These are phyloP conservation scores for Agrypnus murinus DNA, from an alignment of 2,888 invertebrate species.

Conservation along the genomic window DNA sequence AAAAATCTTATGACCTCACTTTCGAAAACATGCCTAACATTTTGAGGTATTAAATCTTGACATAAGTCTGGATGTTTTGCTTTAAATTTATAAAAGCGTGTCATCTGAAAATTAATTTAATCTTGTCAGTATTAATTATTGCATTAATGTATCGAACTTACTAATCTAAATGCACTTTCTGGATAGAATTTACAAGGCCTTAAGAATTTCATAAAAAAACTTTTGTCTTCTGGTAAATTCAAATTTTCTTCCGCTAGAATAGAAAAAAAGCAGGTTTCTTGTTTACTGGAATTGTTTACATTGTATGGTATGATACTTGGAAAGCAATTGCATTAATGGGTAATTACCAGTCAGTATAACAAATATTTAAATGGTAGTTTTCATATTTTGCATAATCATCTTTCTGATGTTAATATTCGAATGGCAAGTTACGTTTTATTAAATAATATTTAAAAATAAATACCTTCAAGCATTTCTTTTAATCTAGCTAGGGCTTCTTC, in stretches of 20 bases:
- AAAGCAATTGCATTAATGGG: too few relatives aligned
- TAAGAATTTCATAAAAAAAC: constrained; percentile 85
- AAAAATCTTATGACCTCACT: constrained; percentile 80
- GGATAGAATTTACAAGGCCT: constrained; percentile 92
- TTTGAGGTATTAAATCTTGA: constrained; percentile 76
- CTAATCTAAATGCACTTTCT: constrained; percentile 84
- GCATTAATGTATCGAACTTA: too few relatives aligned
- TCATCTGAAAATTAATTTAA: constrained; percentile 74
- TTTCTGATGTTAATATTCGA: too few relatives aligned
- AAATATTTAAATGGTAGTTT: too few relatives aligned
- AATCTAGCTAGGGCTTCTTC: constrained; percentile 76
- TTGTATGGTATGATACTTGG: too few relatives aligned
- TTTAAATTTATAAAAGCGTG: constrained; percentile 82
- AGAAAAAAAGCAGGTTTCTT: too few relatives aligned
- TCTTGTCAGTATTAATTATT: too few relatives aligned
- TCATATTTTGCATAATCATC: too few relatives aligned
- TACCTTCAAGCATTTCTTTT: constrained; percentile 76
- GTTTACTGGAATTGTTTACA: too few relatives aligned
- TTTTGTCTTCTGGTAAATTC: constrained; percentile 79
- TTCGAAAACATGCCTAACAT: constrained; percentile 77
- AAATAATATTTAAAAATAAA: too few relatives aligned
- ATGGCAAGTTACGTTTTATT: too few relatives aligned
- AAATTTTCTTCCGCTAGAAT: constrained; percentile 78
- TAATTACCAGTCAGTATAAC: too few relatives aligned
- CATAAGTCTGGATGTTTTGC: constrained; percentile 77